These are phyloP conservation scores for Parazoanthus swiftii DNA, from an alignment of 92 coral and sea anemone species.

Conservation along the genomic window DNA sequence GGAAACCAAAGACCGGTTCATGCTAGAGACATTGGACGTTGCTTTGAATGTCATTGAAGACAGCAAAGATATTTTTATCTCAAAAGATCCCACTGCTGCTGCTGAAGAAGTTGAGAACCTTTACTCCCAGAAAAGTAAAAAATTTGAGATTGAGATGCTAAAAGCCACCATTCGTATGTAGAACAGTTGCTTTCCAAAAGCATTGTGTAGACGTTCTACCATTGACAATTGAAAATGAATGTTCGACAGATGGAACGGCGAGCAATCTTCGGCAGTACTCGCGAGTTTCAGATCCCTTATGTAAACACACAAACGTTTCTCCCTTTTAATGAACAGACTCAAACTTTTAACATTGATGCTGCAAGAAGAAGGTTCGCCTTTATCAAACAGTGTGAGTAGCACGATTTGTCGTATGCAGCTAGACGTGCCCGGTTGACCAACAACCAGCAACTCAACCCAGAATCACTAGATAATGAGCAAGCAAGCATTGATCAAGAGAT, in stretches of 20 bases:
- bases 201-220: conserved; percentile 21
- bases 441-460: neutral
- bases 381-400: conserved; percentile 2
- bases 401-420: neutral
- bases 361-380: conserved; percentile 14
- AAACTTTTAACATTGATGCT: conserved; percentile 27
- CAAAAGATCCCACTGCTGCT: neutral
- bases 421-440: neutral
- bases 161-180: conserved; percentile 12
- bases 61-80: neutral
- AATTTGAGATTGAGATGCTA: neutral
- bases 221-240: conserved; percentile 32
- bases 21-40: conserved; percentile 1
- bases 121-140: neutral
- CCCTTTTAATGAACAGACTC: conserved; percentile 2
- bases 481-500: no score
- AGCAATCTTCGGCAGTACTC: conserved; percentile 22
- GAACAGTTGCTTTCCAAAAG: neutral
- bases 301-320: conserved; percentile 13
- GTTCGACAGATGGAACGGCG: conserved; percentile 29
- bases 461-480: no score
- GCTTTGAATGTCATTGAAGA: conserved; percentile 7
- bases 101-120: neutral
- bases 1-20: neutral
- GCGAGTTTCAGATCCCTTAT: conserved; percentile 32